These are phyloP conservation scores for Polypterus bichir DNA, from an alignment of 2,113 vertebrate species.

Conservation along the genomic window DNA sequence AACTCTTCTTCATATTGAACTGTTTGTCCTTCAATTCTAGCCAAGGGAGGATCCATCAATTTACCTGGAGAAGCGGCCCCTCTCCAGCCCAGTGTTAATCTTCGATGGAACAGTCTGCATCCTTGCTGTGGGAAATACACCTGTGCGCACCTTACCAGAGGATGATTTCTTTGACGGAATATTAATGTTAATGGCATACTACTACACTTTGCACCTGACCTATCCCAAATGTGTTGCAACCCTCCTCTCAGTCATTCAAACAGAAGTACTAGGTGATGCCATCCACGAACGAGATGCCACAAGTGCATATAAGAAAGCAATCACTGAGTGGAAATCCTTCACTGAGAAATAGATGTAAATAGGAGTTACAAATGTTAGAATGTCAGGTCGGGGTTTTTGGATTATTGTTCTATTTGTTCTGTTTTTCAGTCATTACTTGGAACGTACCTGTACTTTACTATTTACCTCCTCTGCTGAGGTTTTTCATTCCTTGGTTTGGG, in stretches of 20 bases:
- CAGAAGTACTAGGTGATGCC: constrained; percentile 15
- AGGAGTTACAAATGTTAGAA: too few species aligned
- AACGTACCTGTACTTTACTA: too few species aligned
- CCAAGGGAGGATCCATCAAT: constrained; percentile 15
- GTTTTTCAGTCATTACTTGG: too few species aligned
- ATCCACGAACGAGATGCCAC: constrained; percentile 11
- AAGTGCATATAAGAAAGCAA: constrained; percentile 14
- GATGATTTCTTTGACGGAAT: constrained; percentile 12
- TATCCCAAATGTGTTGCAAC: constrained; percentile 24
- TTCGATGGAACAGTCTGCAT: constrained; percentile 17
- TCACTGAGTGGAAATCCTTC: constrained; percentile 12
- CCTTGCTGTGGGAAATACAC: constrained; percentile 17
- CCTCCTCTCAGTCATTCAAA: constrained; percentile 25
- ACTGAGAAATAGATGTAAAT: constrained; percentile 1
- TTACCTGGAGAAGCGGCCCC: constrained; percentile 23
- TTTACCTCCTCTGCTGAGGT: too few species aligned
- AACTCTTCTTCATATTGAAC: too few species aligned
- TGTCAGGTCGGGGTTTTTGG: too few species aligned
- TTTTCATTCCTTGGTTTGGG: too few species aligned
- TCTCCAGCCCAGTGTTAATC: constrained; percentile 22
- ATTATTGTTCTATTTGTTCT: too few species aligned
- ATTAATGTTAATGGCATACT: constrained; percentile 27
- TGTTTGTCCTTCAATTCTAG: too few species aligned
- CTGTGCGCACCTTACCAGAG: constrained; percentile 16
- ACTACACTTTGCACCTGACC: constrained; percentile 22